phyloP scores from a whole-genome alignment of 2,797 vertebrate species.

The Mionectes olivaceus region DNA sequence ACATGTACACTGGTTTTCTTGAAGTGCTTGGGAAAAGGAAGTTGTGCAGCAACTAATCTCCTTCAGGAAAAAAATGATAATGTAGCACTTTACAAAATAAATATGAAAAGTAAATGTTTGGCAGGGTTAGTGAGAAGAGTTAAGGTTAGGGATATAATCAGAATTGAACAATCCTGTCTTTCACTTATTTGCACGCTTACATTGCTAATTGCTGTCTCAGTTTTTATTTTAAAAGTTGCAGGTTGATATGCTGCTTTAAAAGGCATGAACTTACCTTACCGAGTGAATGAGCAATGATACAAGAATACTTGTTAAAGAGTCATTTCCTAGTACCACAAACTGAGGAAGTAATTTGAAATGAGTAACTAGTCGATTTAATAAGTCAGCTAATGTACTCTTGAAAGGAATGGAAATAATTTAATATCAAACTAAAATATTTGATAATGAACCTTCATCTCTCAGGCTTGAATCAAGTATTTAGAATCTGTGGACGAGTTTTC shows the following conservation, averaged over 20 bases:
- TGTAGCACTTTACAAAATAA: constrained; percentile 41
- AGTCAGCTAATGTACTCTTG: constrained; percentile 62
- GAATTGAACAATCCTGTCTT: neutral
- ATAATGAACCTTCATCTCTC: constrained; percentile 35
- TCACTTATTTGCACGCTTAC: neutral
- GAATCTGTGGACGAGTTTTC: neutral
- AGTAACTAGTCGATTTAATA: constrained; percentile 64
- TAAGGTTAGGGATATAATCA: neutral
- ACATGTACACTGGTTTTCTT: neutral
- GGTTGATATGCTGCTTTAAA: neutral
- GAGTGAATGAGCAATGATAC: constrained; percentile 3
- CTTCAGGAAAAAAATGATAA: constrained; percentile 14
- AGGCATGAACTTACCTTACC: neutral
- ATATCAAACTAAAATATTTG: constrained; percentile 59
- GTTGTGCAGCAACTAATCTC: constrained; percentile 20
- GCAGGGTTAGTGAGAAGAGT: neutral
- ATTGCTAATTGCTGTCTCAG: neutral
- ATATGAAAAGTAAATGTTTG: constrained; percentile 28
- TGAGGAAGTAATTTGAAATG: constrained; percentile 62
- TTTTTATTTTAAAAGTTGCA: constrained; percentile 5
- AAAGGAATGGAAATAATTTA: constrained; percentile 66
- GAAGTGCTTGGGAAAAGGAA: constrained; percentile 16
- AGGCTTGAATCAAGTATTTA: neutral
- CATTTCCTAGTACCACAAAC: constrained; percentile 44
- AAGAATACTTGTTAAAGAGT: constrained; percentile 53